phyloP scores from a whole-genome alignment of 2,113 vertebrate genomes.

The Dendropsophus ebraccatus region DNA sequence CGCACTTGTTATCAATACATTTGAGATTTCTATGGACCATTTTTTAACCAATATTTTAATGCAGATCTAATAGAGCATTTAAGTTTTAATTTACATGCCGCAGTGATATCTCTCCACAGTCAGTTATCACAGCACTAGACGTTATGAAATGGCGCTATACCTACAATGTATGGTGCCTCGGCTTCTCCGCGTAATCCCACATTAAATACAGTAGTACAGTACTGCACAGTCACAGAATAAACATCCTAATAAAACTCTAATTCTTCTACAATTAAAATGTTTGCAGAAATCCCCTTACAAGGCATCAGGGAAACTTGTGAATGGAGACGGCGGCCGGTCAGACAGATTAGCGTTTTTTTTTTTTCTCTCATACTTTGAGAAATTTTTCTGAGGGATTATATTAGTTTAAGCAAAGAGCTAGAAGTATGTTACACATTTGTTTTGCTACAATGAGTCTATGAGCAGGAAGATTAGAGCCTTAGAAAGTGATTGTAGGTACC shows the following conservation, averaged over 20 bases:
- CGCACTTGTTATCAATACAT: too few relatives aligned
- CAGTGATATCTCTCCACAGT: too few relatives aligned
- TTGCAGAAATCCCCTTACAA: neutral
- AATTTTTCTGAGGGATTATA: conserved; percentile 42
- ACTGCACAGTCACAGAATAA: neutral
- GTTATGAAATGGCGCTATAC: too few relatives aligned
- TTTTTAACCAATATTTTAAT: too few relatives aligned
- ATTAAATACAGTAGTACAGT: neutral
- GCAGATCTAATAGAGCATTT: too few relatives aligned
- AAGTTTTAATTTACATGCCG: too few relatives aligned
- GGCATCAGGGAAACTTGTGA: conserved; percentile 63
- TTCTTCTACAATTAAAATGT: neutral
- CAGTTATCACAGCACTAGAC: too few relatives aligned
- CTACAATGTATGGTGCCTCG: too few relatives aligned
- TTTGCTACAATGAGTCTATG: conserved; percentile 31
- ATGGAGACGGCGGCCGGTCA: neutral
- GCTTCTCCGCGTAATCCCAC: too few relatives aligned
- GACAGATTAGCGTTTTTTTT: conserved; percentile 13
- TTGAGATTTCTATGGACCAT: too few relatives aligned
- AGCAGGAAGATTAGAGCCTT: conserved; percentile 2
- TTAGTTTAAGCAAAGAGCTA: conserved; percentile 1
- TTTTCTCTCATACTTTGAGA: conserved; percentile 38
- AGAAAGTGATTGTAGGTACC: neutral
- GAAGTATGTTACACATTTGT: conserved; percentile 46
- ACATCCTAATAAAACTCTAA: neutral